Evolutionary conservation across 2,888 invertebrate species (phyloP).

Genomic region (Augiades crinisus): DNA sequence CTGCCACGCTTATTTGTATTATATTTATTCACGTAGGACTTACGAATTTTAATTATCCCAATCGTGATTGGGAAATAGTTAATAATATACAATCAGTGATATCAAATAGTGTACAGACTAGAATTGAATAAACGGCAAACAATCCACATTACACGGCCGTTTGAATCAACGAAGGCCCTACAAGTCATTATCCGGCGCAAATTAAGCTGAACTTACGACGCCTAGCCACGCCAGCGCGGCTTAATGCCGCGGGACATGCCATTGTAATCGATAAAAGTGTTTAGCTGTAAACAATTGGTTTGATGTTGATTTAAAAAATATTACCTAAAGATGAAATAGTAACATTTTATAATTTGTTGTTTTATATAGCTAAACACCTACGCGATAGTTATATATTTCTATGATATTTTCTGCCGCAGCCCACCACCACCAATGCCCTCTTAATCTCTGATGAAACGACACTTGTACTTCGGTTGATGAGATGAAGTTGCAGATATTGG

Average conservation of each 20-base stretch:
- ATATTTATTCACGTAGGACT: no score
- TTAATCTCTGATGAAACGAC: no score
- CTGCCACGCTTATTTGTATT: no score
- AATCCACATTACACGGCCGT: constrained; percentile 48
- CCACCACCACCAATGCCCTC: no score
- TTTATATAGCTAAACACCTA: no score
- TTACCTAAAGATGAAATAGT: not conserved
- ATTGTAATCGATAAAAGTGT: constrained; percentile 60
- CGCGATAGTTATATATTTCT: no score
- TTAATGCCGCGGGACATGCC: constrained; percentile 65
- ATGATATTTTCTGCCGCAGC: no score
- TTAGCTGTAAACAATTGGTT: constrained; percentile 34
- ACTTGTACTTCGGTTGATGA: no score
- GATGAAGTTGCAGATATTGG: no score
- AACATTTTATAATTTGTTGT: no score
- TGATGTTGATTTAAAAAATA: not conserved
- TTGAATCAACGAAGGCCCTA: constrained; percentile 47
- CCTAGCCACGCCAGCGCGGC: constrained; percentile 49
- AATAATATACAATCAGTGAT: not conserved
- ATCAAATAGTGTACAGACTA: not conserved
- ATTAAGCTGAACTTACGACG: constrained; percentile 61
- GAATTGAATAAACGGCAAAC: constrained; percentile 11
- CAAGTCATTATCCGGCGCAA: constrained; percentile 58
- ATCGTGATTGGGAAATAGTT: no score
- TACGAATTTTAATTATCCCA: no score